These are phyloP conservation scores for Drosophila subquinaria DNA, from an alignment of 2,888 invertebrate species.

Conservation along the genomic window DNA sequence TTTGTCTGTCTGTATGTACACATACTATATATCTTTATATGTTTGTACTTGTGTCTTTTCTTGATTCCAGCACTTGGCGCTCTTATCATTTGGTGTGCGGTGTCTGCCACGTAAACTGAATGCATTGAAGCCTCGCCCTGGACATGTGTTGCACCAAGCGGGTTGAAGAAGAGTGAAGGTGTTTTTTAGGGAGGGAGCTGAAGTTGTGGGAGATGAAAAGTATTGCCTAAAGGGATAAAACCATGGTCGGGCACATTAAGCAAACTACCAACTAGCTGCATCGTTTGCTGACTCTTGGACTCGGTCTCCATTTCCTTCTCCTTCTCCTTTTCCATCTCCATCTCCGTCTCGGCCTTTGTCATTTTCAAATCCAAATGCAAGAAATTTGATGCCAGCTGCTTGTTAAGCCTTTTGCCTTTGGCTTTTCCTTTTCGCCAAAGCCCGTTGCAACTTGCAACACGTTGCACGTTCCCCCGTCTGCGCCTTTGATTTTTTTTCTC, in stretches of 20 bases:
- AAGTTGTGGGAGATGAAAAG: background rate
- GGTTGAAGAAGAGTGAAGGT: background rate
- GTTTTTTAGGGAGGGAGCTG: background rate
- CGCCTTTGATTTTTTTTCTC: conserved; percentile 22
- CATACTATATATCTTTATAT: conserved; percentile 6
- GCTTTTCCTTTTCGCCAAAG: conserved; percentile 29
- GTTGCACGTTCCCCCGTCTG: conserved; percentile 24
- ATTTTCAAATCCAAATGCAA: conserved; percentile 73
- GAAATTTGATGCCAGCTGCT: conserved; percentile 79
- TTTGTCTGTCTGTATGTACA: background rate
- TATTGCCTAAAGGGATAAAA: conserved; percentile 47
- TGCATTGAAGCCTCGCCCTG: conserved; percentile 43
- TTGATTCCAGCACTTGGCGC: conserved; percentile 64
- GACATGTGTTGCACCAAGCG: conserved; percentile 49
- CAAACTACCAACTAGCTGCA: conserved; percentile 48
- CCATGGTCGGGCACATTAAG: conserved; percentile 48
- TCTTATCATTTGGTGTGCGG: conserved; percentile 62
- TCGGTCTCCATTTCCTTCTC: background rate
- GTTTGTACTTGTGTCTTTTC: conserved; percentile 44
- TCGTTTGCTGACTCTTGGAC: conserved; percentile 12
- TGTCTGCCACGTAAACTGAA: conserved; percentile 42
- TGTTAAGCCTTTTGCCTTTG: conserved; percentile 62
- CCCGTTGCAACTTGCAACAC: conserved; percentile 19
- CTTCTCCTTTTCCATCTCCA: background rate
- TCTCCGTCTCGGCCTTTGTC: conserved; percentile 53